Conservation (phyloP, 2,113 vertebrate species). For the Bettongia penicillata region DNA sequence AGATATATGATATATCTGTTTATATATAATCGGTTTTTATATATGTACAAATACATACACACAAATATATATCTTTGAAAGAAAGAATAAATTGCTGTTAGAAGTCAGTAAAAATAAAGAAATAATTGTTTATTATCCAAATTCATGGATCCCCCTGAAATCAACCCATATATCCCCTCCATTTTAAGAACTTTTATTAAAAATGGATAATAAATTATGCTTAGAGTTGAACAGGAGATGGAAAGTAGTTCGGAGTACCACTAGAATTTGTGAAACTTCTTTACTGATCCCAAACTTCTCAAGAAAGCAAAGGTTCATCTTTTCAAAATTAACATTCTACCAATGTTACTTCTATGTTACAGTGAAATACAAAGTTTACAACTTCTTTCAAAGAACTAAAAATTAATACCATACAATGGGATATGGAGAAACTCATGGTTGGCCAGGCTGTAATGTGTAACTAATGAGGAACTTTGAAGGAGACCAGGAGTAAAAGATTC, state of each 20-base stretch:
- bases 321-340: neutral
- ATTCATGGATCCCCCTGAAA: neutral
- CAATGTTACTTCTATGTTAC: neutral
- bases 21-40: neutral
- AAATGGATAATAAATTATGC: neutral
- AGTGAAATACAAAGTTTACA: neutral
- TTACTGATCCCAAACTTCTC: neutral
- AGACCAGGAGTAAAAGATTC: neutral
- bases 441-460: neutral
- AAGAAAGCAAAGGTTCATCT: neutral
- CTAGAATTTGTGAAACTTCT: neutral
- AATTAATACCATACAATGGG: neutral
- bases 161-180: neutral
- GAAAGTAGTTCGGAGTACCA: rapidly evolving
- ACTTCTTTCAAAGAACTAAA: neutral
- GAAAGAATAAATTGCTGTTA: neutral
- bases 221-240: neutral
- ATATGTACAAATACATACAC: too few species aligned
- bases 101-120: neutral
- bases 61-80: neutral
- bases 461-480: neutral
- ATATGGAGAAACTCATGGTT: neutral
- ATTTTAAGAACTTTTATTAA: too few species aligned
- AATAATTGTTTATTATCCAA: neutral
- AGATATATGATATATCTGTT: too few species aligned